These are phyloP conservation scores for Phycodurus eques DNA, from an alignment of 2,113 vertebrate genomes.

Conservation along the genomic window DNA sequence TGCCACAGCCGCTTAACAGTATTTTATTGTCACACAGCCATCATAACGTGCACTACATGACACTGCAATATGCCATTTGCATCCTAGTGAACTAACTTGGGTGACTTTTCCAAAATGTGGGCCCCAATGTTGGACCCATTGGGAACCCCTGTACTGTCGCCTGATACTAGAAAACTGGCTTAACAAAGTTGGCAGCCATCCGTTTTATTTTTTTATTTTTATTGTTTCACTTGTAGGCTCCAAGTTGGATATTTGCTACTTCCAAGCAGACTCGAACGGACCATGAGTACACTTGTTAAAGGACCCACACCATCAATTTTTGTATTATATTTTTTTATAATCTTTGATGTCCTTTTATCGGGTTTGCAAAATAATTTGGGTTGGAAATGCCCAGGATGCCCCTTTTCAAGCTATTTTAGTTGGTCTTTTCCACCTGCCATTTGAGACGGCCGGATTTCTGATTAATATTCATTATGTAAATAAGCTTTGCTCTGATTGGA, in stretches of 20 bases:
- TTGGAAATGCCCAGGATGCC: too few species aligned
- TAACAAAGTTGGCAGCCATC: neutral
- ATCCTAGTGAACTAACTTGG: neutral
- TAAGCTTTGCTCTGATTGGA: too few species aligned
- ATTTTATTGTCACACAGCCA: neutral
- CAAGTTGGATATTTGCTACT: neutral
- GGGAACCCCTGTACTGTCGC: neutral
- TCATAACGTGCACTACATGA: neutral
- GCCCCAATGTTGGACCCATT: neutral
- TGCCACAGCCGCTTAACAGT: neutral
- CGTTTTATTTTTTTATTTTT: neutral
- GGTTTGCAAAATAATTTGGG: too few species aligned
- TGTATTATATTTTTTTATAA: too few species aligned
- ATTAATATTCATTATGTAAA: too few species aligned
- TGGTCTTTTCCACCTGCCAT: too few species aligned
- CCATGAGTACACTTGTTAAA: neutral
- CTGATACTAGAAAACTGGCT: neutral
- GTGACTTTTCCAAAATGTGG: neutral
- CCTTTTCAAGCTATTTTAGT: too few species aligned
- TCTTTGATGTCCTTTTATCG: too few species aligned
- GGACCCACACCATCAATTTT: too few species aligned
- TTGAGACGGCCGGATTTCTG: too few species aligned
- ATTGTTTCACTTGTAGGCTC: neutral
- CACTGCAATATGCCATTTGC: neutral
- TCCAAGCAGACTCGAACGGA: neutral